Percentiles rank a stretch among this genome's conserved stretches.
Conservation (phyloP, 2,113 vertebrate species). For the Danionella cerebrum region DNA sequence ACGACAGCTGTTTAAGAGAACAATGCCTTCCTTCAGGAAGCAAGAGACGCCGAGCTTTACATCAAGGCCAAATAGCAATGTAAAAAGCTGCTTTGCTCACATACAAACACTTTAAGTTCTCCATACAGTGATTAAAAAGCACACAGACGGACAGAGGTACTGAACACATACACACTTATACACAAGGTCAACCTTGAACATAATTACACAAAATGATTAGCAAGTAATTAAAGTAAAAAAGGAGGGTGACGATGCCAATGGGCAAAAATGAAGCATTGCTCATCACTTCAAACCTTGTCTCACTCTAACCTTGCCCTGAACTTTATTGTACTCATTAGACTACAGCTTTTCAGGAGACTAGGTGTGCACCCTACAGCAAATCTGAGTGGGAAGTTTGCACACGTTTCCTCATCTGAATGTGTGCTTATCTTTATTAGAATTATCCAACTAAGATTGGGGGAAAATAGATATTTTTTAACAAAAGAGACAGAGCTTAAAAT, state of each 20-base stretch:
- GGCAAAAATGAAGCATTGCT: background rate
- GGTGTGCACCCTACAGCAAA: background rate
- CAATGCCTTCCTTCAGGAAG: conserved; percentile 57
- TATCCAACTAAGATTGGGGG: conserved; percentile 16
- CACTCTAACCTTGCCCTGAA: conserved; percentile 39
- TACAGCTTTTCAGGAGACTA: background rate
- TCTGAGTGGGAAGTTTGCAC: background rate
- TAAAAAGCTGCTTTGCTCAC: conserved; percentile 44
- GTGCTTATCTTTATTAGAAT: conserved; percentile 15
- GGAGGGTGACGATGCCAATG: background rate
- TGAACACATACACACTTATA: conserved; percentile 7
- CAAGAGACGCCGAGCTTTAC: conserved; percentile 47
- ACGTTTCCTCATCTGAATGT: background rate
- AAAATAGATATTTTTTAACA: background rate
- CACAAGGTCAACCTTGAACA: conserved; percentile 18
- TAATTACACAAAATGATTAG: conserved; percentile 33
- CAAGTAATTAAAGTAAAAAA: conserved; percentile 8
- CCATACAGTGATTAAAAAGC: conserved; percentile 26
- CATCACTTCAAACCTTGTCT: conserved; percentile 10
- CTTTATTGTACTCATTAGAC: conserved; percentile 25
- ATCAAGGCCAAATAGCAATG: conserved; percentile 56
- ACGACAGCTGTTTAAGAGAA: conserved; percentile 72
- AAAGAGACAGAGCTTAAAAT: conserved; percentile 25
- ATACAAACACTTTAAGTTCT: conserved; percentile 38
- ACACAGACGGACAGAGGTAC: too few relatives aligned